phyloP scores from a whole-genome alignment of 2,113 vertebrate genomes.

The Mormoops blainvillei region DNA sequence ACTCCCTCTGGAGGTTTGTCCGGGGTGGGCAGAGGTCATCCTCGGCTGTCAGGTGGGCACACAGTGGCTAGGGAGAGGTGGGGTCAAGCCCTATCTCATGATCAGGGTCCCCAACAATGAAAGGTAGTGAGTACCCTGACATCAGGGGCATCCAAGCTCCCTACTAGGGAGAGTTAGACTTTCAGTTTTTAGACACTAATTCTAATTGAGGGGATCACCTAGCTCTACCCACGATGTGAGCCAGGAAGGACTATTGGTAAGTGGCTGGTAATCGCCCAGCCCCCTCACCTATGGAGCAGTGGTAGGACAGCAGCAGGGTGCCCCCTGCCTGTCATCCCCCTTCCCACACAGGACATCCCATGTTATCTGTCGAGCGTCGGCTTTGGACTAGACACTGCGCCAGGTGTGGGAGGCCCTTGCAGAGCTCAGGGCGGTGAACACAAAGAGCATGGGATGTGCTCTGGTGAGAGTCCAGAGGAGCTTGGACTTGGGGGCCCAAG shows the following conservation, averaged over 20 bases:
- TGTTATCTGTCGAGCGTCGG: not conserved
- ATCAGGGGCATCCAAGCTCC: not conserved
- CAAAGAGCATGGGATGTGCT: not conserved
- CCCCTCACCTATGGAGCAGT: not conserved
- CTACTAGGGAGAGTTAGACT: not conserved
- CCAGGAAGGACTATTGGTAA: not conserved
- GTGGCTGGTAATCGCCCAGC: not conserved
- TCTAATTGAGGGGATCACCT: not conserved
- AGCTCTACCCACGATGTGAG: not conserved
- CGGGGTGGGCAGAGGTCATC: no score
- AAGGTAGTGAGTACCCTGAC: not conserved
- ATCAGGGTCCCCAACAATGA: not conserved
- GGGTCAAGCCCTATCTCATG: not conserved
- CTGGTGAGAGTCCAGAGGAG: not conserved
- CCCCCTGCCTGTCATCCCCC: not conserved
- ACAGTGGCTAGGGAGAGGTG: not conserved
- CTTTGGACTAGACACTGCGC: not conserved
- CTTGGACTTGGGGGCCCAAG: not conserved
- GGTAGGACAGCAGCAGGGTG: not conserved
- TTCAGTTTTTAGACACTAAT: not conserved
- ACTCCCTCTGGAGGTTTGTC: not conserved
- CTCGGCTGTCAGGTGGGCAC: not conserved
- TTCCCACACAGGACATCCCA: rapidly evolving
- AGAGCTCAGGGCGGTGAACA: not conserved
- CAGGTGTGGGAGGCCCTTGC: not conserved